A percentile compares a stretch with the other conserved stretches of the same genome.
Evolutionary conservation across 2,797 vertebrate genomes (phyloP).

Genomic region (Peromyscus nudipes): DNA sequence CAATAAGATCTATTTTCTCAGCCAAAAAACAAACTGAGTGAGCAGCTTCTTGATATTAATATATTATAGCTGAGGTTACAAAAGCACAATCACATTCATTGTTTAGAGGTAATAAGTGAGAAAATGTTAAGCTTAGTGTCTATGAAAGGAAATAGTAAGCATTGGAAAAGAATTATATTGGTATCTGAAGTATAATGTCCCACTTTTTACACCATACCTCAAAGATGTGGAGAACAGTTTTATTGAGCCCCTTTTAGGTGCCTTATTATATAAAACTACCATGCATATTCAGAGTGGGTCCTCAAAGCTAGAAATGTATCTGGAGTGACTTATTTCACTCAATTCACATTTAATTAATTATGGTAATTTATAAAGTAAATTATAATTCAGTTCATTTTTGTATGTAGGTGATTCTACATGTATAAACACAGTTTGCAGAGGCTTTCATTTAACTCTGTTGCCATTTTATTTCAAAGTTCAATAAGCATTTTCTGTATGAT

Average conservation of each 20-base stretch:
- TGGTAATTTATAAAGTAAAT: conserved; percentile 68
- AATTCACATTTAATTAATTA: conserved; percentile 70
- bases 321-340: conserved; percentile 33
- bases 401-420: conserved; percentile 54
- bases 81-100: conserved; percentile 44
- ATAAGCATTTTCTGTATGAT: conserved; percentile 68
- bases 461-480: conserved; percentile 75
- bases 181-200: conserved; percentile 35
- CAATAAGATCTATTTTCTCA: conserved; percentile 64
- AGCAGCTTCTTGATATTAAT: conserved; percentile 55
- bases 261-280: conserved; percentile 59
- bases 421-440: conserved; percentile 66
- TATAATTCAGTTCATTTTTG: conserved; percentile 68
- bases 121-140: conserved; percentile 29
- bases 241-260: conserved; percentile 16
- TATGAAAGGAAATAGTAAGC: conserved; percentile 22
- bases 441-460: conserved; percentile 67
- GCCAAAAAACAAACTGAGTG: conserved; percentile 44
- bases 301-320: neutral
- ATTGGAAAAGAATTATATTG: neutral
- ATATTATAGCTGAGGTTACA: conserved; percentile 30
- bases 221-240: neutral
- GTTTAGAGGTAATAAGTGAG: conserved; percentile 58
- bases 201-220: conserved; percentile 36
- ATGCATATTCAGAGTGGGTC: conserved; percentile 52